Evolutionary conservation across 1,140 invertebrate genomes (phyloP).

Genomic region (Neodiprion pinetum): DNA sequence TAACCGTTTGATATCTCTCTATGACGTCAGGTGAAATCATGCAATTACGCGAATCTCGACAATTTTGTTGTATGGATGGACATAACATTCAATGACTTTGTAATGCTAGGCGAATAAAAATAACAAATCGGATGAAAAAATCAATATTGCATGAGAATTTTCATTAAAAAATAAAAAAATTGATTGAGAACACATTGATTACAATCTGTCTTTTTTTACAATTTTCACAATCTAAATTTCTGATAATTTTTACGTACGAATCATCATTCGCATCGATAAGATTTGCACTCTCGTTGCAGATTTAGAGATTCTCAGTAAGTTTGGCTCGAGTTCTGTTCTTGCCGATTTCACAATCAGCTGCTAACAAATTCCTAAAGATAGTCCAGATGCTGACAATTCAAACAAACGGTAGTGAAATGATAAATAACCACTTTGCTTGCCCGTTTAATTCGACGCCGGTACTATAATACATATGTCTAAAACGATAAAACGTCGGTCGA

Average conservation of each 20-base stretch:
- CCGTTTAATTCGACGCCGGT: too few relatives aligned
- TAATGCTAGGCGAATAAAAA: too few relatives aligned
- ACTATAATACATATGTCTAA: too few relatives aligned
- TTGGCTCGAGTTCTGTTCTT: not conserved
- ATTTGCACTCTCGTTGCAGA: not conserved
- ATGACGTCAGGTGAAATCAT: not conserved
- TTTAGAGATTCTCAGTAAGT: not conserved
- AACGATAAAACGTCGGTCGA: too few relatives aligned
- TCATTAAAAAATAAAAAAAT: too few relatives aligned
- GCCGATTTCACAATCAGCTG: not conserved
- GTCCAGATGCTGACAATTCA: not conserved
- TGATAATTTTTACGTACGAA: not conserved
- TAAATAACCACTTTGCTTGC: not conserved
- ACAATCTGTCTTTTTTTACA: too few relatives aligned
- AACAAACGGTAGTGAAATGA: not conserved
- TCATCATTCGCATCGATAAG: not conserved
- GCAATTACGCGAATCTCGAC: too few relatives aligned
- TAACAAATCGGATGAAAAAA: too few relatives aligned
- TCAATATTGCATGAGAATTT: too few relatives aligned
- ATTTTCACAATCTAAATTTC: not conserved
- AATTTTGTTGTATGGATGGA: too few relatives aligned
- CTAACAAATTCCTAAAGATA: not conserved
- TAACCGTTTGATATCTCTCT: not conserved
- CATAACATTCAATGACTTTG: too few relatives aligned
- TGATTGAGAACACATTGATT: too few relatives aligned